phyloP scores from a whole-genome alignment of 2,888 invertebrate genomes.

The Heterodera filipjevi region DNA sequence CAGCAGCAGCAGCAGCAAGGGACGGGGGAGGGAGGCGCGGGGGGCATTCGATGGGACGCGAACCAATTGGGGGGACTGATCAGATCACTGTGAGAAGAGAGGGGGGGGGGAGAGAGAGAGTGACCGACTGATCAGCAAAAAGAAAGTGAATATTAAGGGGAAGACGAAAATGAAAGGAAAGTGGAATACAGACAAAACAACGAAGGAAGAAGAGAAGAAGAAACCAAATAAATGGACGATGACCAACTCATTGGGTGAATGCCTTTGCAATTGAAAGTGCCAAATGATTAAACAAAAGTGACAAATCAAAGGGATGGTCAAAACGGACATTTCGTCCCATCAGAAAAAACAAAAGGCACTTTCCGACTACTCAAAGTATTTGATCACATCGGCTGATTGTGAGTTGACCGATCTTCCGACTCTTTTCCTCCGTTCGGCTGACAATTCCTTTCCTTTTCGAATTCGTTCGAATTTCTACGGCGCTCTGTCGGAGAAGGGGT shows the following conservation, averaged over 20 bases:
- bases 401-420: background rate
- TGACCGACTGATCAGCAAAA: background rate
- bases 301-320: no score
- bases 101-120: no score
- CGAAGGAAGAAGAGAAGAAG: background rate
- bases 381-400: background rate
- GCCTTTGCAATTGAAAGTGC: background rate
- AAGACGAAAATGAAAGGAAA: background rate
- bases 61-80: constrained; percentile 43
- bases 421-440: background rate
- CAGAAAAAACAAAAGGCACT: background rate
- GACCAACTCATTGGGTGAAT: no score
- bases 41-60: constrained; percentile 36
- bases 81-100: constrained; percentile 41
- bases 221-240: no score
- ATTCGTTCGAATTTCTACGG: background rate
- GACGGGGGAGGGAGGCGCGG: constrained; percentile 5
- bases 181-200: background rate
- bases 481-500: background rate
- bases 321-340: no score
- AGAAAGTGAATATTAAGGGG: background rate
- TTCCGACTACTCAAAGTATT: background rate
- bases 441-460: background rate
- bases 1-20: constrained; percentile 8
- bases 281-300: no score